Evolutionary conservation across 2,797 vertebrate species (phyloP).

Genomic region (Brachymystax lenok): DNA sequence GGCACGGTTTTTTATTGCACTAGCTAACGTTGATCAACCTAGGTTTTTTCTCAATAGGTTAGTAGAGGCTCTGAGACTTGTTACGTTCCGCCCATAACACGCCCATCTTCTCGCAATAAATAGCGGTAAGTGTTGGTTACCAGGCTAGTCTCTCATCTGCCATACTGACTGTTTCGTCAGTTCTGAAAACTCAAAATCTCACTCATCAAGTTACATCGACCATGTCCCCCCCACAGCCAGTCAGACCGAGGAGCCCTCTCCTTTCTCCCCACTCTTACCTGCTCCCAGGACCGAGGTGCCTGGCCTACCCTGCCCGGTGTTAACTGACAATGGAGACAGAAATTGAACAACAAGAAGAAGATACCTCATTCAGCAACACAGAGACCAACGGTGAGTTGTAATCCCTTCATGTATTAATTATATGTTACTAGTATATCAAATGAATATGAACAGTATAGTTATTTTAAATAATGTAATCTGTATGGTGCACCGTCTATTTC

Average conservation of each 20-base stretch:
- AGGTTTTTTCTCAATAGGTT: slow-evolving; percentile 55
- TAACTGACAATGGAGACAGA: slow-evolving; percentile 91
- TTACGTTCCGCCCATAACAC: slow-evolving; percentile 72
- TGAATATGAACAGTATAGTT: neutral
- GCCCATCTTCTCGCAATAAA: slow-evolving; percentile 69
- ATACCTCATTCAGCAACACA: slow-evolving; percentile 90
- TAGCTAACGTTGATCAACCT: slow-evolving; percentile 8
- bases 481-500: neutral
- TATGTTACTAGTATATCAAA: neutral
- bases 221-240: slow-evolving; percentile 26
- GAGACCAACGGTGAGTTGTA: slow-evolving; percentile 90
- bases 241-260: slow-evolving; percentile 9
- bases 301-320: slow-evolving; percentile 26
- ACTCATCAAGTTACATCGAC: neutral
- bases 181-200: slow-evolving; percentile 5
- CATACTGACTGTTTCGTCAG: neutral
- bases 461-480: neutral
- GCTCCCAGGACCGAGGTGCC: slow-evolving; percentile 53
- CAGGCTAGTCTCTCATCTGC: slow-evolving; percentile 25
- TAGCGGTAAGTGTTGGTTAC: slow-evolving; percentile 59
- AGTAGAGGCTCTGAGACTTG: slow-evolving; percentile 55
- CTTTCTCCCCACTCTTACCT: slow-evolving; percentile 31
- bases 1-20: neutral
- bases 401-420: neutral
- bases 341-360: slow-evolving; percentile 87